Conservation (phyloP, 2,113 vertebrate species). For the Aptenodytes patagonicus region DNA sequence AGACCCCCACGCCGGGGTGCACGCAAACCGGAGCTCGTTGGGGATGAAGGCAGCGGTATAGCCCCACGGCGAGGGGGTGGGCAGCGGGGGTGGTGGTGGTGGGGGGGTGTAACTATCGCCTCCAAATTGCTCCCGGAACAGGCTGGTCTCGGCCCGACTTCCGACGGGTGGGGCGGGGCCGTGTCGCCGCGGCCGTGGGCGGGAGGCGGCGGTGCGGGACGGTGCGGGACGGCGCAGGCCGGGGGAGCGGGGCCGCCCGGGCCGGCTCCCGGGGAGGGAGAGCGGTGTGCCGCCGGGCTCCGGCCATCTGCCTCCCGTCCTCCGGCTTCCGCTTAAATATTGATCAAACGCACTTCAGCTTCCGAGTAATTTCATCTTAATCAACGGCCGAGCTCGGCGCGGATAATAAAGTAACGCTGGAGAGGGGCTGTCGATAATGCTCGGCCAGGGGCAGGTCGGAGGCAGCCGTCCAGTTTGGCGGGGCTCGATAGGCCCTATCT, state of each 20-base stretch:
- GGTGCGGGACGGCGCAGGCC: not conserved
- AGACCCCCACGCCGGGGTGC: too few species aligned
- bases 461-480: slow-evolving; percentile 34
- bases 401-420: slow-evolving; percentile 77
- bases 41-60: not conserved
- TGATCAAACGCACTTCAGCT: slow-evolving; percentile 80
- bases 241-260: not conserved
- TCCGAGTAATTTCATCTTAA: slow-evolving; percentile 87
- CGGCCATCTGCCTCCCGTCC: slow-evolving; percentile 70
- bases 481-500: slow-evolving; percentile 81
- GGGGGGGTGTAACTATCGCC: not conserved
- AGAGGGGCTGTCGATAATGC: slow-evolving; percentile 70
- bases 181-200: not conserved
- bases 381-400: slow-evolving; percentile 72
- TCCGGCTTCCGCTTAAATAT: slow-evolving; percentile 64
- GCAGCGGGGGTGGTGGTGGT: not conserved
- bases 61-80: not conserved
- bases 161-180: not conserved
- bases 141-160: not conserved
- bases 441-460: slow-evolving; percentile 40
- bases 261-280: not conserved
- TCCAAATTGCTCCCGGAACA: not conserved
- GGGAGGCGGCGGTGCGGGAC: not conserved
- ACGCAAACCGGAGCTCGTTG: rapidly evolving
- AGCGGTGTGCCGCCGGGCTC: not conserved